These are phyloP conservation scores for Furnarius figulus DNA, from an alignment of 2,113 vertebrate species.

Conservation along the genomic window DNA sequence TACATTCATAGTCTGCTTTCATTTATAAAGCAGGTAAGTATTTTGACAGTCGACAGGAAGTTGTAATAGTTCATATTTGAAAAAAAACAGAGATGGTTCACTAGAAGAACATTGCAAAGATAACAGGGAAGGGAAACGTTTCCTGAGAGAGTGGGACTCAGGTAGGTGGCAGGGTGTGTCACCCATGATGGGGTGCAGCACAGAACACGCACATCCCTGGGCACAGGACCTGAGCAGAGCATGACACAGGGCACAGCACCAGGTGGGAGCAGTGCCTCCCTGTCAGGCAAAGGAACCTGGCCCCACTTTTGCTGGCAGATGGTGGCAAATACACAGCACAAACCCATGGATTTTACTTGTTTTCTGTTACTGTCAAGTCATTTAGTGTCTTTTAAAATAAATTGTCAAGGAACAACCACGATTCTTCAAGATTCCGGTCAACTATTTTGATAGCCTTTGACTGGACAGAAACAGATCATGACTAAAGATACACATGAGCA, in stretches of 20 bases:
- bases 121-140: neutral
- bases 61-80: neutral
- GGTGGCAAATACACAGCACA: neutral
- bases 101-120: neutral
- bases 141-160: neutral
- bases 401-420: neutral
- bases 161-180: neutral
- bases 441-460: neutral
- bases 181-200: neutral
- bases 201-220: neutral
- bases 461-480: neutral
- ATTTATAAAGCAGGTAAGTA: neutral
- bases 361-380: neutral
- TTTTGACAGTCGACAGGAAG: neutral
- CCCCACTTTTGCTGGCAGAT: neutral
- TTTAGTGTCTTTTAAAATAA: neutral
- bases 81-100: neutral
- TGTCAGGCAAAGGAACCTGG: neutral
- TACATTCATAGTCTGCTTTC: neutral
- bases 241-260: neutral
- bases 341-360: neutral
- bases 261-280: neutral
- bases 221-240: neutral
- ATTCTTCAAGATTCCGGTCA: neutral
- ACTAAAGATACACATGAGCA: neutral